Evolutionary conservation across 2,888 invertebrate species (phyloP).

Genomic region (Cheiracanthium punctorium): DNA sequence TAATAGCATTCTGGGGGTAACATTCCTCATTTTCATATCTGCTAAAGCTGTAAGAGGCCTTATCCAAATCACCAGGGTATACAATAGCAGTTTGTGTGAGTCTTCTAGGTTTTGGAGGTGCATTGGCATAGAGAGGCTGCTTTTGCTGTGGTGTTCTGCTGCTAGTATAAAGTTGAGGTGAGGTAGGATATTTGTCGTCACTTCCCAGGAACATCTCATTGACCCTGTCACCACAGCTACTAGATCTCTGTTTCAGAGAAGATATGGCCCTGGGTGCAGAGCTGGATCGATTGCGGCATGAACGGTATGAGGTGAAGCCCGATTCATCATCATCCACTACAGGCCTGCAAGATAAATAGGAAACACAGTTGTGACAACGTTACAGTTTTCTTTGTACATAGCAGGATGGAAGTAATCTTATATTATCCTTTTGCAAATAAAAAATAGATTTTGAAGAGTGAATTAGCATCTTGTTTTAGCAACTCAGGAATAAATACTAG

Average conservation of each 20-base stretch:
- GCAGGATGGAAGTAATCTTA: no score
- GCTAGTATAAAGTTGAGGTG: conserved; percentile 31
- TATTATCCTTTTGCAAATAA: no score
- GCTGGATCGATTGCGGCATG: conserved; percentile 68
- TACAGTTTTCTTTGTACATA: no score
- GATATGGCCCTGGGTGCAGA: conserved; percentile 64
- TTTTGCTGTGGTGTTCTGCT: conserved; percentile 73
- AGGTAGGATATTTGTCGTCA: conserved; percentile 72
- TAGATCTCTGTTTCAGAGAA: conserved; percentile 49
- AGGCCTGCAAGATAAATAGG: no score
- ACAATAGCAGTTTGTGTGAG: conserved; percentile 75
- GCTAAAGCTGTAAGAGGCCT: not conserved
- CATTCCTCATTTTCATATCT: conserved; percentile 21
- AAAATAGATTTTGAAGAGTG: no score
- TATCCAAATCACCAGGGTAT: conserved; percentile 52
- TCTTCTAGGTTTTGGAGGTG: conserved; percentile 90
- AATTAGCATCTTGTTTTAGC: no score
- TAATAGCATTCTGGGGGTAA: not conserved
- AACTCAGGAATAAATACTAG: no score
- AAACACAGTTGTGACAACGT: no score
- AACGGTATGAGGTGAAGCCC: conserved; percentile 72
- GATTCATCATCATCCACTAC: conserved; percentile 72
- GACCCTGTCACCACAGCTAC: conserved; percentile 62
- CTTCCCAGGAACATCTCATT: conserved; percentile 70
- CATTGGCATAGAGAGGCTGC: conserved; percentile 90